Percentiles rank a stretch among this genome's conserved stretches.
Conservation (phyloP, 2,888 invertebrate species). For the Amaurobius ferox region DNA sequence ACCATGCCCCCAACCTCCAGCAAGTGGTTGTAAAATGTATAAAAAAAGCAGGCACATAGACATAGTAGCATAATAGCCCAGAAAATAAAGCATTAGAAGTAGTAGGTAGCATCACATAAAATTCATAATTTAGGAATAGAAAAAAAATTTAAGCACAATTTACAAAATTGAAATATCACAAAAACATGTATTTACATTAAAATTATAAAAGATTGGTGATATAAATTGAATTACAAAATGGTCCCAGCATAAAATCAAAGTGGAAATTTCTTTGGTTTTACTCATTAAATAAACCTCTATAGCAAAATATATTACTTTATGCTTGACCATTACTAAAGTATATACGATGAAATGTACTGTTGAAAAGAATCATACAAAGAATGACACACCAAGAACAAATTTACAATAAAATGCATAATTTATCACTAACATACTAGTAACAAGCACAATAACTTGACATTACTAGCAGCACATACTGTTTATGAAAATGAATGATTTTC, state of each 20-base stretch:
- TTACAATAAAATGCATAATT: not conserved
- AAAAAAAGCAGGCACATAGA: not conserved
- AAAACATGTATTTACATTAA: not conserved
- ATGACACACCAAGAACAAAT: not conserved
- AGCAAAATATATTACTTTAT: not conserved
- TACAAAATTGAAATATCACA: not conserved
- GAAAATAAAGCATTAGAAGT: not conserved
- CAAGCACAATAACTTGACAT: not conserved
- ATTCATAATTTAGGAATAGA: not conserved
- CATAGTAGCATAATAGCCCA: not conserved
- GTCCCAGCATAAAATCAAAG: not conserved
- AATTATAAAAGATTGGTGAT: not conserved
- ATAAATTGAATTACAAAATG: not conserved
- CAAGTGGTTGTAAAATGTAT: not conserved
- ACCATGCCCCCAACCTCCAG: no score
- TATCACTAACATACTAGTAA: constrained; percentile 7
- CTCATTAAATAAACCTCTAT: not conserved
- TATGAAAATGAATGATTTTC: not conserved
- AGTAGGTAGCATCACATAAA: not conserved
- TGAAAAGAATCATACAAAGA: not conserved
- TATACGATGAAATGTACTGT: not conserved
- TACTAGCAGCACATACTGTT: not conserved
- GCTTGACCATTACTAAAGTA: not conserved
- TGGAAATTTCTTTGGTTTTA: not conserved
- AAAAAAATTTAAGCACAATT: not conserved